Evolutionary conservation across 2,888 invertebrate genomes (phyloP).

Genomic region (Drosophila kuntzei): DNA sequence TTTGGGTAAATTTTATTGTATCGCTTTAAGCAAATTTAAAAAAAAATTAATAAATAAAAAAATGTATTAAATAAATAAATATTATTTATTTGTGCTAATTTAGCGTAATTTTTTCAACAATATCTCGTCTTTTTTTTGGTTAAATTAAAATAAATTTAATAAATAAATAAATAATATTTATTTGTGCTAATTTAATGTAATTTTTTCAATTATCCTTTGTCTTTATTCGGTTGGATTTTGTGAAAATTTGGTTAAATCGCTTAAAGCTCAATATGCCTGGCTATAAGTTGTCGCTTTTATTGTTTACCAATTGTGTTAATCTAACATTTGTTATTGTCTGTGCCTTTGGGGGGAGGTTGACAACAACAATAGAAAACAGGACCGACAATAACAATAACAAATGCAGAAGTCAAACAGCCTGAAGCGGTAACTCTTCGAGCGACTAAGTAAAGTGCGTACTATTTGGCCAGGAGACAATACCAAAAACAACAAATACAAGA

Average conservation of each 20-base stretch:
- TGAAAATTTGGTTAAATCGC: conserved; percentile 31
- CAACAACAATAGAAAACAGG: conserved; percentile 38
- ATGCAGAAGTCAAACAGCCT: conserved; percentile 40
- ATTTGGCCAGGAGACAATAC: conserved; percentile 31
- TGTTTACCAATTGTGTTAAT: conserved; percentile 82
- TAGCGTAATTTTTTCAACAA: neutral
- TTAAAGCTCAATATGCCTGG: conserved; percentile 58
- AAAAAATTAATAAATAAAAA: too few relatives aligned
- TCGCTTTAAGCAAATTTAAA: too few relatives aligned
- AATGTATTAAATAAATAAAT: neutral
- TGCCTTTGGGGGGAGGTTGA: conserved; percentile 22
- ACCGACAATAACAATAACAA: conserved; percentile 44
- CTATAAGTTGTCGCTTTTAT: conserved; percentile 68
- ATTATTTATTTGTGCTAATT: neutral
- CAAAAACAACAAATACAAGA: conserved; percentile 1
- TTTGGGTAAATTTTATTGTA: too few relatives aligned
- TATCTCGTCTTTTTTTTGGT: neutral
- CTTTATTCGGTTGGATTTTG: neutral
- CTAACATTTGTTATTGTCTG: conserved; percentile 62
- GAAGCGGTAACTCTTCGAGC: conserved; percentile 49
- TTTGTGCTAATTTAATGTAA: neutral
- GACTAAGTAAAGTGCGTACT: conserved; percentile 34
- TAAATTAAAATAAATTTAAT: conserved; percentile 5
- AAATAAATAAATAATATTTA: neutral
- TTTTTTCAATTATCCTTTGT: neutral